Base-by-base conservation (phyloP, 1,140 invertebrate genomes). In the Drosophila sp. region DNA sequence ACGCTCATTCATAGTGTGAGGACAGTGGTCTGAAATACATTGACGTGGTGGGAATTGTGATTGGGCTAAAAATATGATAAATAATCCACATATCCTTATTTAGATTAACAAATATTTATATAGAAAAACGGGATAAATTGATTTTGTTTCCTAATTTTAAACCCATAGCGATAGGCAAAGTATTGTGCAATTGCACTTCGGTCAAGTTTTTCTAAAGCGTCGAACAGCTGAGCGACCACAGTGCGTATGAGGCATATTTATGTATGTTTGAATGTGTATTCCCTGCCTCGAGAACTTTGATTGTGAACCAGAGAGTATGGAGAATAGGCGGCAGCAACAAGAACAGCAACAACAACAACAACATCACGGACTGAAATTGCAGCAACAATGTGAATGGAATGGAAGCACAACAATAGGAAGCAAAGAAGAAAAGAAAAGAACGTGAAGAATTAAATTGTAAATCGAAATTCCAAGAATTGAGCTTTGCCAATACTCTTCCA, bases 401-500 rank as follows among this genome's bases (percentile, higher is more conserved):
- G 83, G 81, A 67, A 55, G 70, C 66, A 75, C 78, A 85, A 85
- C 81, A 85, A 85, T 85, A 85, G 68, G 57, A 56, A 70, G 63
- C 23, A 57, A 57, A 60, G 68, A 60, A 67, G 55, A 65, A 76
- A 44, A 81, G 61, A 47, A 65, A 86, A 73, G 72, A 70, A 76
- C 66, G 66, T 81, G 69, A 80, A 87, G 83, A 87, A 71, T 70
- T 84, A 89, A 87, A 87, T 89, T 87, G 84, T 89, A 87, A 87
- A 87, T 89, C 84, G 84, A 89, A 87, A 89, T 89, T 89, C 84
- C 84, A 84, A 84, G 84, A 89, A 89, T 58, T 75, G 73, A 67
- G 80, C 73, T 84, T 72, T 80, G 73, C 17, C 17, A 25, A 47
- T 50, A 50, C 44, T 27, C 44, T 50, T 5, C 4, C 7, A 11